phyloP scores from a whole-genome alignment of 2,888 invertebrate species.

The Pherbina coryleti region DNA sequence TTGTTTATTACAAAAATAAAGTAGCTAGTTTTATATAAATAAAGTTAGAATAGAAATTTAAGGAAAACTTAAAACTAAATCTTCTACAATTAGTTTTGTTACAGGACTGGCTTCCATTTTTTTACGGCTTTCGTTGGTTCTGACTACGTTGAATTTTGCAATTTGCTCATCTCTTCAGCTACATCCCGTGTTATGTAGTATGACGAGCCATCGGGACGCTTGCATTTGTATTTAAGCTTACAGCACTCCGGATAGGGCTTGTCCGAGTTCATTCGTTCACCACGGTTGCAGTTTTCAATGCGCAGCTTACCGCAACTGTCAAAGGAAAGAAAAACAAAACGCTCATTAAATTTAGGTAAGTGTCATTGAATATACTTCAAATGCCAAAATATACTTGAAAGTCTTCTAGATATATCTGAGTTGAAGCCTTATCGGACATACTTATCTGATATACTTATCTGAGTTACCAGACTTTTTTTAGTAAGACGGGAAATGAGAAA shows the following conservation, averaged over 20 bases:
- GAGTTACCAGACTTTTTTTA: too few relatives aligned
- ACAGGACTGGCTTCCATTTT: neutral
- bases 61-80: neutral
- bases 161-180: slow-evolving; percentile 42
- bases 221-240: slow-evolving; percentile 64
- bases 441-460: too few relatives aligned
- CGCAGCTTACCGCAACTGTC: slow-evolving; percentile 62
- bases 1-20: too few relatives aligned
- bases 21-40: too few relatives aligned
- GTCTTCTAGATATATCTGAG: too few relatives aligned
- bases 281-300: slow-evolving; percentile 62
- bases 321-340: slow-evolving; percentile 19
- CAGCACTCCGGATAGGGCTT: slow-evolving; percentile 65
- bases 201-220: slow-evolving; percentile 56
- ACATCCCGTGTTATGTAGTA: slow-evolving; percentile 60
- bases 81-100: neutral
- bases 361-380: too few relatives aligned
- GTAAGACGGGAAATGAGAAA: too few relatives aligned
- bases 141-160: slow-evolving; percentile 50
- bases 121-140: neutral
- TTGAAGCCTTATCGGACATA: too few relatives aligned
- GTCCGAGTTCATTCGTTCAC: slow-evolving; percentile 59
- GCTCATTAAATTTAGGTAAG: too few relatives aligned
- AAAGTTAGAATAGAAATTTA: neutral
- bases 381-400: too few relatives aligned